phyloP scores from a whole-genome alignment of 2,888 invertebrate species.

The Drosophila koepferae region DNA sequence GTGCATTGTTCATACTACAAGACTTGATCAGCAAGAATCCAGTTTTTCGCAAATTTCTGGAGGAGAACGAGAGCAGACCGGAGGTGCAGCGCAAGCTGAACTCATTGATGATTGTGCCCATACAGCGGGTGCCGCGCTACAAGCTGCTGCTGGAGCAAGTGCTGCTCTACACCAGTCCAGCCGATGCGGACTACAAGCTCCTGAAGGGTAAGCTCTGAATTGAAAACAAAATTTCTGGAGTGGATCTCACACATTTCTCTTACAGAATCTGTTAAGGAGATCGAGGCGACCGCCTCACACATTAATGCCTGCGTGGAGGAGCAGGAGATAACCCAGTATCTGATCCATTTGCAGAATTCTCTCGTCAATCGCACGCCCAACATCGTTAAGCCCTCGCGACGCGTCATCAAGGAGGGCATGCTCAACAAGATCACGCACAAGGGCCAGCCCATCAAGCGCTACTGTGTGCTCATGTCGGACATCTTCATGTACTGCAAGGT shows the following conservation, averaged over 20 bases:
- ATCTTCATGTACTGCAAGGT: slow-evolving; percentile 91
- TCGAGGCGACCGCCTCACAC: slow-evolving; percentile 89
- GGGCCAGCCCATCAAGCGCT: slow-evolving; percentile 86
- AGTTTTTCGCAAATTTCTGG: slow-evolving; percentile 87
- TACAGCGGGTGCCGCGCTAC: slow-evolving; percentile 92
- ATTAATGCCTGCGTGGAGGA: slow-evolving; percentile 91
- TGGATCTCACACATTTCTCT: neutral
- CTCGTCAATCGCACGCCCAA: slow-evolving; percentile 88
- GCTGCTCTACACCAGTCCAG: slow-evolving; percentile 87
- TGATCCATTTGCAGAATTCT: slow-evolving; percentile 89
- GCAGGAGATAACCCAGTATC: slow-evolving; percentile 89
- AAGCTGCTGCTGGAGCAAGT: slow-evolving; percentile 90
- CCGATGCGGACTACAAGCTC: slow-evolving; percentile 87
- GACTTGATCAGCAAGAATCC: slow-evolving; percentile 86
- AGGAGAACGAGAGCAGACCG: slow-evolving; percentile 88
- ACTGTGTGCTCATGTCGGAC: slow-evolving; percentile 90
- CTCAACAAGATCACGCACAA: slow-evolving; percentile 87
- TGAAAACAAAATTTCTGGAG: neutral
- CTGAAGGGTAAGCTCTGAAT: slow-evolving; percentile 85
- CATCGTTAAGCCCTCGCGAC: slow-evolving; percentile 88
- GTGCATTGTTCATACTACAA: slow-evolving; percentile 87
- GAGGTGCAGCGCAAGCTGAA: slow-evolving; percentile 90
- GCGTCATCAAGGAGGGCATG: slow-evolving; percentile 89
- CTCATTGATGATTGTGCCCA: slow-evolving; percentile 91
- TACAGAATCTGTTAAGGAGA: slow-evolving; percentile 88